A percentile compares a stretch with the other conserved stretches of the same genome.
Evolutionary conservation across 2,113 vertebrate species (phyloP).

Genomic region (Coreoperca whiteheadi): DNA sequence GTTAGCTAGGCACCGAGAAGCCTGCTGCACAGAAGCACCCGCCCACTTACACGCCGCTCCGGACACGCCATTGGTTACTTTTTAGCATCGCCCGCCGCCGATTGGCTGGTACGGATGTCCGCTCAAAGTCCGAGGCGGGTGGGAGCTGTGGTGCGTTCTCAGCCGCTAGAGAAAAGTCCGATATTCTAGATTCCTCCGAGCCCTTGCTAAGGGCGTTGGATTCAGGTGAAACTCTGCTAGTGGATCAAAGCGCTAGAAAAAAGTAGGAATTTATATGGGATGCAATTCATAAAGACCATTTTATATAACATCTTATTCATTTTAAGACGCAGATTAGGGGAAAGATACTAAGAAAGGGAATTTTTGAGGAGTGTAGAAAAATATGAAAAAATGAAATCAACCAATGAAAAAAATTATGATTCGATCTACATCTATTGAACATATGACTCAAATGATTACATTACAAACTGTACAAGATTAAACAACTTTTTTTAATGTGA

Average conservation of each 20-base stretch:
- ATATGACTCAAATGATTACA: not conserved
- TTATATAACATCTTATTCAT: not conserved
- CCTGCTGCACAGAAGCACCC: conserved; percentile 75
- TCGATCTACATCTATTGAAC: not conserved
- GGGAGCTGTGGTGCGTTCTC: conserved; percentile 40
- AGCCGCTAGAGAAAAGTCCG: fast-evolving
- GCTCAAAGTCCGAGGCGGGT: conserved; percentile 48
- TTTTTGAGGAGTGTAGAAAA: no score
- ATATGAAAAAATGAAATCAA: no score
- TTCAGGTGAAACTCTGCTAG: conserved; percentile 9
- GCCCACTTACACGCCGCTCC: conserved; percentile 49
- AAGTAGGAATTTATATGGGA: not conserved
- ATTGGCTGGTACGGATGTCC: conserved; percentile 64
- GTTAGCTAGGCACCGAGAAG: conserved; percentile 73
- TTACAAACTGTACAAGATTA: not conserved
- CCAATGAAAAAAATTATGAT: not conserved
- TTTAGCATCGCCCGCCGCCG: not conserved
- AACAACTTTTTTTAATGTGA: not conserved
- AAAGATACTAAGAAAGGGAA: not conserved
- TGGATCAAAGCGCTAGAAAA: not conserved
- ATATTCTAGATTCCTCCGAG: fast-evolving
- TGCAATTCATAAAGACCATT: not conserved
- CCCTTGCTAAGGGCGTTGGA: not conserved
- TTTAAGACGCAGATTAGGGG: not conserved
- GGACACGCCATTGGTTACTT: conserved; percentile 52